A percentile compares a stretch with the other conserved stretches of the same genome.
Conservation (phyloP, 2,888 invertebrate species). For the Lasioglossum zephyrum region DNA sequence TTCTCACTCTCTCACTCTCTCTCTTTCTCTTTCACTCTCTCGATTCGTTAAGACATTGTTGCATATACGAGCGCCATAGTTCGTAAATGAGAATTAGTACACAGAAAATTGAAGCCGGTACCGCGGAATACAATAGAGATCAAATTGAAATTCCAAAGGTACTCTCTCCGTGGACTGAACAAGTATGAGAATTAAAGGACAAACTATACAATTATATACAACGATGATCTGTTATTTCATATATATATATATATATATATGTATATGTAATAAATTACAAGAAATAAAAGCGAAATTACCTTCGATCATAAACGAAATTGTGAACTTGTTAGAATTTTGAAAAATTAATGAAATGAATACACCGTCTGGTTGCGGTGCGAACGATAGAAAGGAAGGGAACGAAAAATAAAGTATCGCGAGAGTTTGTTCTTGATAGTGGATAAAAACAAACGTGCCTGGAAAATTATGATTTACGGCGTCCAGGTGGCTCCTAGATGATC, state of each 20-base stretch:
- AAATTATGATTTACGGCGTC: constrained; percentile 2
- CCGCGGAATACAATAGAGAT: not conserved
- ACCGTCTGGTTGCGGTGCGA: not conserved
- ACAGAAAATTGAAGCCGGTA: not conserved
- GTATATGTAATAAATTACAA: not conserved
- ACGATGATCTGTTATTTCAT: not conserved
- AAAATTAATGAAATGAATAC: not conserved
- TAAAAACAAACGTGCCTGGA: constrained; percentile 14
- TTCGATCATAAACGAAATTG: not conserved
- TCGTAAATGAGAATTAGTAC: constrained; percentile 8
- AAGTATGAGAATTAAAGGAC: not conserved
- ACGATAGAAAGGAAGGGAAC: not conserved
- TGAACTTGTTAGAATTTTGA: constrained; percentile 8
- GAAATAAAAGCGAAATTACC: not conserved
- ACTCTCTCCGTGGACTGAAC: not conserved
- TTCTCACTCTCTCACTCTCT: too few species aligned
- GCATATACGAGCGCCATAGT: constrained; percentile 5
- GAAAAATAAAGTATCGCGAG: constrained; percentile 3
- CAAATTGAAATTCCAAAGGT: not conserved
- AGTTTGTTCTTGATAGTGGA: constrained; percentile 2
- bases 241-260: not conserved
- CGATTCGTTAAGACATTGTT: not conserved
- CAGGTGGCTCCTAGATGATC: constrained; percentile 9
- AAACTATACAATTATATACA: constrained; percentile 22
- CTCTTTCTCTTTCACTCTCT: not conserved